A percentile compares a stretch with the other conserved stretches of the same genome.
Conservation (phyloP, 2,113 vertebrate genomes). For the Carettochelys insculpta region DNA sequence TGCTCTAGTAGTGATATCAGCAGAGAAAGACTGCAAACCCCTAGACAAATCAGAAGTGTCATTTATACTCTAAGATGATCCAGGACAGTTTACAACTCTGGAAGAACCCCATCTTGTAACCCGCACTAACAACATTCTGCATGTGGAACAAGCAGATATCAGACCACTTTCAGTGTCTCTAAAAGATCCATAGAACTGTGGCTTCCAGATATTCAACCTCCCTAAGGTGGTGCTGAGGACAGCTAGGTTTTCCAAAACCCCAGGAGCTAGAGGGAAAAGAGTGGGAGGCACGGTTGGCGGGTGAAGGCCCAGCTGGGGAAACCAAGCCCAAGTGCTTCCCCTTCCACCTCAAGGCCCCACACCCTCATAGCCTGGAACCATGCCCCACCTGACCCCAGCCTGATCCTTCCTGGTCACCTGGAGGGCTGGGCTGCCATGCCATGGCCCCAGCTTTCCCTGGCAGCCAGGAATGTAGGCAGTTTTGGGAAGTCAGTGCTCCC, state of each 20-base stretch:
- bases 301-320: too few species aligned
- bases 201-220: background rate
- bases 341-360: too few species aligned
- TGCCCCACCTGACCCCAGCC: too few species aligned
- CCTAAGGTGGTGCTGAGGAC: accelerated
- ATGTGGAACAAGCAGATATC: background rate
- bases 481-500: too few species aligned
- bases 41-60: background rate
- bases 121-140: background rate
- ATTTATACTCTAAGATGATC: background rate
- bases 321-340: too few species aligned
- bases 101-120: conserved; percentile 3
- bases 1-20: background rate
- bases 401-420: too few species aligned
- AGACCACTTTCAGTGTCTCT: background rate
- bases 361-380: too few species aligned
- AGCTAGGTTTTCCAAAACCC: background rate
- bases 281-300: too few species aligned
- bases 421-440: too few species aligned
- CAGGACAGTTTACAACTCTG: background rate
- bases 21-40: background rate
- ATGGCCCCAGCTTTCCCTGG: too few species aligned
- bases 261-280: background rate
- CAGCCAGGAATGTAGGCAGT: too few species aligned
- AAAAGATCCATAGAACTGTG: background rate